Evolutionary conservation across 2,888 invertebrate species (phyloP), one percentile per base, ranked within the genome.

Genomic region (Spicauda simplicius): DNA sequence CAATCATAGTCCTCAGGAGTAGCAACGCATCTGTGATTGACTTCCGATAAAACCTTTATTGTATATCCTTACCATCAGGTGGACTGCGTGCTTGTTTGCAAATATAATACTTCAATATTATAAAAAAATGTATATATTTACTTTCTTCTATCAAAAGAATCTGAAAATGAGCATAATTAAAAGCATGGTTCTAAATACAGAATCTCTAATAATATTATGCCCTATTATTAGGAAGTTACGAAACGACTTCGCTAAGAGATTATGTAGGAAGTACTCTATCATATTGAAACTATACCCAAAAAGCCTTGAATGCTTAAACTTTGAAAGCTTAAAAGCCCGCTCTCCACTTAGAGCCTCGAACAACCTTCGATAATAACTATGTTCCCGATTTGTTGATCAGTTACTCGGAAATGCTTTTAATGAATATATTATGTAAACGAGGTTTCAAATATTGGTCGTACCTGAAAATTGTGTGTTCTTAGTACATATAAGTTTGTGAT

Each of bases 331-430:
- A 48, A 48, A 14, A 41, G 41, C 41, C 41, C 41, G 41, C 14
- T 14, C 41, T 41, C 14, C 14, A 41, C 41, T 41, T 54, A 54
- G 11, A 25, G 19, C 25, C 25, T 25, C 14, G 25, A 25, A n/a
- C 20, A 63, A 55, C 37, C 50, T 61, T 50, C 48, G 50, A 62
- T 33, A 54, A 62, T 54, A 33, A 62, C 20, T 52, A 16, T 61
- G 25, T 25, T 56, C 12, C 50, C 19, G 16, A 61, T 61, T 61
- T 50, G 61, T 61, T 20, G 12, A 50, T 30, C 25, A 61, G 61
- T 50, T 61, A 41, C 41, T 14, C 14, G 4, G 41, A 14, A 14
- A 14, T 41, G 41, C 41, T 41, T 41, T 41, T 41, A 41, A 41
- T 41, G 3, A 14, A 41, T 41, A 41, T 41, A 41, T 41, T 41